Base-by-base conservation (phyloP, 2,888 invertebrate genomes). In the Stenichneumon culpator region DNA sequence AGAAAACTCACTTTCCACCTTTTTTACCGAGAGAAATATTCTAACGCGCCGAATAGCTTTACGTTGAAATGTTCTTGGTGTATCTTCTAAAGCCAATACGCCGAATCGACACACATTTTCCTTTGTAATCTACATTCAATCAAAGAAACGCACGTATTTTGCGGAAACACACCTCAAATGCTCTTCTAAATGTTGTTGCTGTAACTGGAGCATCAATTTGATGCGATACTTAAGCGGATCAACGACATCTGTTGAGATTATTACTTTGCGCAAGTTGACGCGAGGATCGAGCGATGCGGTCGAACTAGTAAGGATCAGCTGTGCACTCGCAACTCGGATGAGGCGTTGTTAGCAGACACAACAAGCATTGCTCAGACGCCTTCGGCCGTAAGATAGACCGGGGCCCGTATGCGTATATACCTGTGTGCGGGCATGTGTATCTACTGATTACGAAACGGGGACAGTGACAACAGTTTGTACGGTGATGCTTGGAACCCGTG, bases 371-470 rank as follows among this genome's bases (percentile, higher is more conserved):
- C 63, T 79, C 70, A 79, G 75, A 70, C 65, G 54, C 79, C 32
- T 70, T 69, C 65, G 75, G 67, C 28, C 83, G 75, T 83, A 83
- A 83, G 83, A 75, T 79, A 83, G 47, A 14, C 19, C 54, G 52
- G 16, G 9, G 63, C 19, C 36, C 60, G 25, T 6, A 28, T 65
- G 14, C 4, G 69, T 44, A 47, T n/a, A 54, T 28, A 32, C 32
- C n/a, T 25, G 32, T 50, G 60, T 47, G 60, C 36, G 60, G 28
- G 47, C 16, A 11, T 70, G 36, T 79, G 57, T 72, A 67, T 75
- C 68, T 63, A 57, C 75, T 75, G 69, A 74, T 74, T 52, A 72
- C 50, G 50, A 68, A 57, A 32, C 69, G 52, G 63, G 70, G n/a
- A n/a, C 79, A 75, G 70, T 79, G 69, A 70, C 73, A 79, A 75